These are phyloP conservation scores for Andrena fulva DNA, from an alignment of 2,888 invertebrate genomes.

Conservation along the genomic window DNA sequence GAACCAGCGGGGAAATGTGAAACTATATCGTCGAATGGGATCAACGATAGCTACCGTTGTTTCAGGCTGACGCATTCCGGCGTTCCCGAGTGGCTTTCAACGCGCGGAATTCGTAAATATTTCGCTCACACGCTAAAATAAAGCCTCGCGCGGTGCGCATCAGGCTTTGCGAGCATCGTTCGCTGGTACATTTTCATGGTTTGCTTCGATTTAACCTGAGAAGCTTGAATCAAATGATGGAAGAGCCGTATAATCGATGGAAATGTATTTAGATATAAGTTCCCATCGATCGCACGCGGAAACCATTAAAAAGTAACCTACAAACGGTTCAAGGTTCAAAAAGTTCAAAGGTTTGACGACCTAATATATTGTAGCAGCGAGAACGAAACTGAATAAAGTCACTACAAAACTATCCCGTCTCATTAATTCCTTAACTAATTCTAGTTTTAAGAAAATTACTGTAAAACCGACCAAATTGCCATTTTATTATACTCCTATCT, in stretches of 20 bases:
- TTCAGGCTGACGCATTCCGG: conserved; percentile 30
- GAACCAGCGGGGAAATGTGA: conserved; percentile 1
- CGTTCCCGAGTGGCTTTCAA: conserved; percentile 52
- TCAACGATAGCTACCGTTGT: conserved; percentile 41
- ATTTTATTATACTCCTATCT: neutral
- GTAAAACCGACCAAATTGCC: neutral
- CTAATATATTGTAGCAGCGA: neutral
- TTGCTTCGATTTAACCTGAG: neutral
- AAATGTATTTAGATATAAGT: neutral
- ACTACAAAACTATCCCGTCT: neutral
- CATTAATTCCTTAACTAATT: too few species aligned
- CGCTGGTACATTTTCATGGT: neutral
- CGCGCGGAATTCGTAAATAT: conserved; percentile 76
- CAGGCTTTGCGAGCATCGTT: conserved; percentile 42
- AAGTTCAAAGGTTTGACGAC: neutral
- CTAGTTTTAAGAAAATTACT: neutral
- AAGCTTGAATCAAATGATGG: neutral
- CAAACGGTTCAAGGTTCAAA: neutral
- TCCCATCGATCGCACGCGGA: neutral
- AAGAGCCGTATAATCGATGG: neutral
- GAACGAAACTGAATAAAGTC: neutral
- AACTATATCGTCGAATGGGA: conserved; percentile 44
- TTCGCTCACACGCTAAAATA: conserved; percentile 74
- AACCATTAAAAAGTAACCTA: neutral
- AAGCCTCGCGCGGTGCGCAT: conserved; percentile 64